Evolutionary conservation across 2,797 vertebrate species (phyloP).

Genomic region (Sardinella longiceps): DNA sequence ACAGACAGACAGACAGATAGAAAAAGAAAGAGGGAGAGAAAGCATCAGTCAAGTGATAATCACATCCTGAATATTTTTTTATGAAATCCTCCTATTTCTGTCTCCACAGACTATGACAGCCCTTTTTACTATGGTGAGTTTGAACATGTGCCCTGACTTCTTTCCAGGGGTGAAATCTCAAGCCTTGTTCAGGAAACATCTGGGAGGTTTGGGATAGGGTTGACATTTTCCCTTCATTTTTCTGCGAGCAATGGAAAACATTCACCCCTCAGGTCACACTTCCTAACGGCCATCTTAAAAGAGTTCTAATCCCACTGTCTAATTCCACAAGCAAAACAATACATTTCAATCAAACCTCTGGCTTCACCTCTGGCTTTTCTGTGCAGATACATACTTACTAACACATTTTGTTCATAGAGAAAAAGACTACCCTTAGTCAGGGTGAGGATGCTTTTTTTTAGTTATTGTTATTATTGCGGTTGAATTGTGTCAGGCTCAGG

Average conservation of each 20-base stretch:
- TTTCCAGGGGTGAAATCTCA: constrained; percentile 46
- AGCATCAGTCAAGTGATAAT: neutral
- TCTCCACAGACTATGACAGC: constrained; percentile 69
- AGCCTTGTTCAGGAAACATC: constrained; percentile 63
- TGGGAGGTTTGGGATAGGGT: constrained; percentile 56
- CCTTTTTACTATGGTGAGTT: constrained; percentile 80
- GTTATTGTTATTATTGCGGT: no score
- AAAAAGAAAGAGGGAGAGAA: neutral
- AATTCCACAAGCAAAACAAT: neutral
- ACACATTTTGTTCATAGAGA: no score
- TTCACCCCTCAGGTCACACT: constrained; percentile 46
- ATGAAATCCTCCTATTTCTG: constrained; percentile 23
- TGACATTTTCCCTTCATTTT: constrained; percentile 57
- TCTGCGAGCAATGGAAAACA: constrained; percentile 62
- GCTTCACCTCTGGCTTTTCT: neutral
- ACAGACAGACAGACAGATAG: no score
- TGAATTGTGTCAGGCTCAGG: no score
- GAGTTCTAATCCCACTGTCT: neutral
- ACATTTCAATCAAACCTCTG: neutral
- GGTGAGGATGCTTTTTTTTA: no score
- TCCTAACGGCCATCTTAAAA: constrained; percentile 35
- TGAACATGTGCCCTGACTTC: constrained; percentile 12
- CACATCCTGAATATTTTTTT: neutral
- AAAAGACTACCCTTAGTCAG: no score
- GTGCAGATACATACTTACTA: neutral